Evolutionary conservation across 2,113 vertebrate genomes (phyloP).

Genomic region (Cinclus mexicanus): DNA sequence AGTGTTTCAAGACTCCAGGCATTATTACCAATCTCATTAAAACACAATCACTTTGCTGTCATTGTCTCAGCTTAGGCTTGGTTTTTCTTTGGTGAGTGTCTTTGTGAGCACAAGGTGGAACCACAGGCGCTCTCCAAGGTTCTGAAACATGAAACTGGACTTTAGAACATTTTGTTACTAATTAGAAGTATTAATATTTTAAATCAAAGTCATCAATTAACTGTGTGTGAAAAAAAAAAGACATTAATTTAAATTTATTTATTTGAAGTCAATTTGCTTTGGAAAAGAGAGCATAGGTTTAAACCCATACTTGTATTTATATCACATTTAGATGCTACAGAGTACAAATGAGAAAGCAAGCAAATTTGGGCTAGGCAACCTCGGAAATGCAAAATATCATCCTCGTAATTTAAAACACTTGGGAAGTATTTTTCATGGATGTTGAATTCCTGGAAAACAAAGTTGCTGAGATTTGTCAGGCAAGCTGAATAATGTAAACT

Average conservation of each 20-base stretch:
- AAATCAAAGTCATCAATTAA: conserved; percentile 36
- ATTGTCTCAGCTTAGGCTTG: not conserved
- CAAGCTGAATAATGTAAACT: conserved; percentile 63
- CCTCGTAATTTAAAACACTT: not conserved
- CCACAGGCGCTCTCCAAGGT: conserved; percentile 71
- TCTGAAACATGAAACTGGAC: conserved; percentile 53
- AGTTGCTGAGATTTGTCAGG: conserved; percentile 46
- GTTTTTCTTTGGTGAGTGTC: accelerated
- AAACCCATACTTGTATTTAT: conserved; percentile 36
- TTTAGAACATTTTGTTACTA: not conserved
- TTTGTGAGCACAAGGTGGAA: accelerated
- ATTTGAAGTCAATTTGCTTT: not conserved
- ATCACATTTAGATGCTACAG: not conserved
- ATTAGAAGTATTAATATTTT: conserved; percentile 23
- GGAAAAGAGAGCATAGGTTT: conserved; percentile 34
- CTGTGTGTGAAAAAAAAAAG: not conserved
- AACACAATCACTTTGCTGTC: not conserved
- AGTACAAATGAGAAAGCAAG: not conserved
- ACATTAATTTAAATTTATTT: not conserved
- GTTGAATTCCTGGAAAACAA: not conserved
- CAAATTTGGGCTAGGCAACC: conserved; percentile 10
- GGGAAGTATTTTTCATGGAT: not conserved
- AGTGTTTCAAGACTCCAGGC: not conserved
- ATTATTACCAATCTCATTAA: not conserved
- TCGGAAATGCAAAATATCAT: conserved; percentile 43